Evolutionary conservation across 1,140 invertebrate species (phyloP), one percentile per base, ranked within the genome.

Genomic region (Lethocerus indicus): DNA sequence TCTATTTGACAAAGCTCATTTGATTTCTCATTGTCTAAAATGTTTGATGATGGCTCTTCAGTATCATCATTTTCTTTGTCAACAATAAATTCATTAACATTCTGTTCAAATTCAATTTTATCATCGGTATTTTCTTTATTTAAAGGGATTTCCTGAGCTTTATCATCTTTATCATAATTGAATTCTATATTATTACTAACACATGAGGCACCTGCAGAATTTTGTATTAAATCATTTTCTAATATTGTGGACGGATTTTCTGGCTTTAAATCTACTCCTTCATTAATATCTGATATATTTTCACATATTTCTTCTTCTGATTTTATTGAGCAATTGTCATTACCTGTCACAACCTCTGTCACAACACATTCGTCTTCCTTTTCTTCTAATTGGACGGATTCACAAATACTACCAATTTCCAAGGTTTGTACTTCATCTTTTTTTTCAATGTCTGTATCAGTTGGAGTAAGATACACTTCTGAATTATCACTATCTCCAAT

Each of bases 401-500:
- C 50, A 53, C 39, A 50, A 53, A 53, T 36, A 54, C 41, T 37
- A 47, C 45, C 49, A 56, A 29, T 13, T 26, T 59, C 57, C 14
- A 47, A 41, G 36, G 51, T 58, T 24, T 56, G 49, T 40, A 60
- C 57, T 24, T 50, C 49, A 32, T 60, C 59, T 40, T 53, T 54
- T 9, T 56, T 56, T 13, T 52, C 60, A n/a, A 60, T 62, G 37
- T 65, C 61, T 36, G 60, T 67, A 61, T 74, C 73, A 40, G 71
- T 74, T 12, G 73, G 72, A 47, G 73, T 75, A 44, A 74, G 60
- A 58, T 75, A 75, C 28, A 71, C 66, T 54, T 76, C 73, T 36
- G 74, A 74, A 52, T 67, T 73, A 58, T 76, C 74, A 54, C 66
- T 67, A 39, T 68, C 67, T n/a, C 64, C 46, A 29, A 65, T 46